Evolutionary conservation across 2,797 vertebrate species (phyloP).

Genomic region (Scolopax rusticola): DNA sequence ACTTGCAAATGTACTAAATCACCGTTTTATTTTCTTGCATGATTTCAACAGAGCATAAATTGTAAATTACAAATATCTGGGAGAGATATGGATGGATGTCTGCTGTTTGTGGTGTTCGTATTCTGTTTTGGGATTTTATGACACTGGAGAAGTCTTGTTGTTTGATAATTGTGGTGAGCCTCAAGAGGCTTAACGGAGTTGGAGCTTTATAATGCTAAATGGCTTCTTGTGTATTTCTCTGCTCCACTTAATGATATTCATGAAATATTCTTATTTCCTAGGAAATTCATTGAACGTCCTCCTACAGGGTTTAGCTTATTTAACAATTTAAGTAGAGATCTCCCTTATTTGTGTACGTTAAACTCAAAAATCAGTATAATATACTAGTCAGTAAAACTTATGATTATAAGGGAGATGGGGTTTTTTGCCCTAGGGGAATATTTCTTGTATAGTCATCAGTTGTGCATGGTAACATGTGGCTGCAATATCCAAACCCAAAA

Average conservation of each 20-base stretch:
- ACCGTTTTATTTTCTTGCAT: background rate
- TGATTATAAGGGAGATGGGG: background rate
- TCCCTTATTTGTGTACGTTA: background rate
- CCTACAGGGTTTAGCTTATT: background rate
- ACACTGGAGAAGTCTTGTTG: background rate
- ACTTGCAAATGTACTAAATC: background rate
- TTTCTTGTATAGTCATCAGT: background rate
- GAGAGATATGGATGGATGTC: background rate
- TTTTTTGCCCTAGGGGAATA: background rate
- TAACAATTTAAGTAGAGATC: background rate
- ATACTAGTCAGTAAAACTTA: background rate
- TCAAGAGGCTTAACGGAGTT: constrained; percentile 11
- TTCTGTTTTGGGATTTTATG: constrained; percentile 8
- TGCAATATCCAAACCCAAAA: background rate
- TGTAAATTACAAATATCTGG: background rate
- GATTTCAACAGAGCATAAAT: background rate
- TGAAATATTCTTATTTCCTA: constrained; percentile 22
- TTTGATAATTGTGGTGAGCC: constrained; percentile 20
- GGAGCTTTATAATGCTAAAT: constrained; percentile 41
- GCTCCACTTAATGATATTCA: background rate
- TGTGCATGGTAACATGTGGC: background rate
- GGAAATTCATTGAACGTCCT: background rate
- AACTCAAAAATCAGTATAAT: background rate
- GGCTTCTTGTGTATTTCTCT: background rate
- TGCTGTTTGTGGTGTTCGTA: constrained; percentile 10